A percentile compares a stretch with the other conserved stretches of the same genome.
Evolutionary conservation across 2,797 vertebrate species (phyloP).

Genomic region (Acomys russatus): DNA sequence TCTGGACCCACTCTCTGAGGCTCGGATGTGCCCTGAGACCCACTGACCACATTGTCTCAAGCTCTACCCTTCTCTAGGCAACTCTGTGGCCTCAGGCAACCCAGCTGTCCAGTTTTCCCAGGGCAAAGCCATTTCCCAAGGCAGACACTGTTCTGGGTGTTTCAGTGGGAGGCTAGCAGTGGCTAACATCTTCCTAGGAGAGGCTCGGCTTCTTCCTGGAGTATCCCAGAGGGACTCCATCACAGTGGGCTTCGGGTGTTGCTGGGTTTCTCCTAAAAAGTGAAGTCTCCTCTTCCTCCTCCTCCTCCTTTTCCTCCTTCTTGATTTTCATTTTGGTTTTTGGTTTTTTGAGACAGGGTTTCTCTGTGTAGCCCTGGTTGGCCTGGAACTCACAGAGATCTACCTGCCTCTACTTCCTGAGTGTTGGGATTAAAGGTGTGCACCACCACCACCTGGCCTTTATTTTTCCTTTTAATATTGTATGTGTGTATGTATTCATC

Average conservation of each 20-base stretch:
- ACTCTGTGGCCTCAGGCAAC: background rate
- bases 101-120: background rate
- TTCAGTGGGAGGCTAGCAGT: background rate
- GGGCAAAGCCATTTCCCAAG: background rate
- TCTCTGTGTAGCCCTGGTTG: too few relatives aligned
- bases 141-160: background rate
- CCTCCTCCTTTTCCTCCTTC: background rate
- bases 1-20: background rate
- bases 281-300: background rate
- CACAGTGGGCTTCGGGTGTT: fast-evolving
- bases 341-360: background rate
- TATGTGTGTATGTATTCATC: too few relatives aligned
- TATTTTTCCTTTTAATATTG: too few relatives aligned
- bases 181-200: background rate
- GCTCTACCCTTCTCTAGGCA: background rate
- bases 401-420: too few relatives aligned
- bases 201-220: background rate
- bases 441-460: too few relatives aligned
- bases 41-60: background rate
- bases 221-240: background rate
- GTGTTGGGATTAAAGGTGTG: too few relatives aligned
- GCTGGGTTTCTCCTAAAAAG: background rate
- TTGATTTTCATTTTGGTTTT: background rate
- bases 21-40: background rate
- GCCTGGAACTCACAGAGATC: too few relatives aligned